phyloP scores from a whole-genome alignment of 2,113 vertebrate genomes.

The Psettodes erumei region DNA sequence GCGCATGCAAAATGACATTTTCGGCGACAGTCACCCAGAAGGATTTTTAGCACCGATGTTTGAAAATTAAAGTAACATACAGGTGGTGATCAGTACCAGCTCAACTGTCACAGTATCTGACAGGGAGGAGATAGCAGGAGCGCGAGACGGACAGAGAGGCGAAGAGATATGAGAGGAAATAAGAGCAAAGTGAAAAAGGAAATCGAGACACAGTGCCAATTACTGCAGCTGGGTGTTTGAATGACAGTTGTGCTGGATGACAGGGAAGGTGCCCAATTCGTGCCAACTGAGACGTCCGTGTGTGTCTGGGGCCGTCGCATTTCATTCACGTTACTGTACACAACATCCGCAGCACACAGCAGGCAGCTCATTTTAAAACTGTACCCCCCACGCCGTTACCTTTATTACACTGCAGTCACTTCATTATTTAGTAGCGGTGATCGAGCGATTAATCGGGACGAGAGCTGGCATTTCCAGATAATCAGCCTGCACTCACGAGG shows the following conservation, averaged over 20 bases:
- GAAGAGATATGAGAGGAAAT: slow-evolving; percentile 21
- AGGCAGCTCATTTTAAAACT: slow-evolving; percentile 11
- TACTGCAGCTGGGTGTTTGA: slow-evolving; percentile 1
- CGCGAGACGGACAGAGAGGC: neutral
- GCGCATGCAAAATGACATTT: slow-evolving; percentile 6
- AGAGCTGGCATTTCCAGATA: too few relatives aligned
- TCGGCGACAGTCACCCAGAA: slow-evolving; percentile 26
- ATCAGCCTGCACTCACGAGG: too few relatives aligned
- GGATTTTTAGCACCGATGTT: slow-evolving; percentile 23
- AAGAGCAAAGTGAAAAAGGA: neutral
- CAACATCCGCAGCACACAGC: neutral
- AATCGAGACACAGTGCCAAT: slow-evolving; percentile 18
- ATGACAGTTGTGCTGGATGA: slow-evolving; percentile 1
- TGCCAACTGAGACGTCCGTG: neutral
- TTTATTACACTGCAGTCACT: slow-evolving; percentile 51
- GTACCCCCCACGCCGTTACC: slow-evolving; percentile 39
- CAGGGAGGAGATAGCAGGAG: slow-evolving; percentile 12
- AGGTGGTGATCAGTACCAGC: slow-evolving; percentile 33
- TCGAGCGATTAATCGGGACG: too few relatives aligned
- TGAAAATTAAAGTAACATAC: slow-evolving; percentile 48
- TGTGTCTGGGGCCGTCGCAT: neutral
- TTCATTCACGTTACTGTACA: neutral
- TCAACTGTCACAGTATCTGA: slow-evolving; percentile 44
- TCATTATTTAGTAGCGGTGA: slow-evolving; percentile 72
- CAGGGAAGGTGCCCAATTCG: slow-evolving; percentile 7